A percentile compares a stretch with the other conserved stretches of the same genome.
These are phyloP conservation scores for Hippolais icterina DNA, from an alignment of 2,113 vertebrate genomes.

Conservation along the genomic window DNA sequence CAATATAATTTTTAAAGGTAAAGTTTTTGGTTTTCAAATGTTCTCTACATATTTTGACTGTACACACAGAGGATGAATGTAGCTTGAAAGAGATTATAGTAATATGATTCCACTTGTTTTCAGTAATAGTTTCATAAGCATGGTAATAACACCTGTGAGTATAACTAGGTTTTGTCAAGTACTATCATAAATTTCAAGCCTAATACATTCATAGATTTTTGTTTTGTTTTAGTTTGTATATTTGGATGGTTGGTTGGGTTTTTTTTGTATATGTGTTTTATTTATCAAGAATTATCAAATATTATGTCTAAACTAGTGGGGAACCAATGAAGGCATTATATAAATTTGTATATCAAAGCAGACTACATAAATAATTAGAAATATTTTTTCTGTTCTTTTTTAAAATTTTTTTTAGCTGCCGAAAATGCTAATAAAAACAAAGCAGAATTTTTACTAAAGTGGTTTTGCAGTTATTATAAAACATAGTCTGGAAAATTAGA, in stretches of 20 bases:
- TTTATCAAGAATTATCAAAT: background rate
- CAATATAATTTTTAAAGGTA: background rate
- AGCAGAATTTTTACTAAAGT: background rate
- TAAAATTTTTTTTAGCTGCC: background rate
- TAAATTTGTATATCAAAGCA: background rate
- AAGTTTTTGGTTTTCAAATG: background rate
- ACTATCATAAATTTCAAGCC: background rate
- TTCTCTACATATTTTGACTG: background rate
- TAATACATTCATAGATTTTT: background rate
- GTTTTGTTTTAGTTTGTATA: background rate
- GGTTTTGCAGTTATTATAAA: background rate
- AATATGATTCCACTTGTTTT: background rate
- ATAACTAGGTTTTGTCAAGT: background rate
- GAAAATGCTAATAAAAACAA: background rate
- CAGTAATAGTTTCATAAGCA: background rate
- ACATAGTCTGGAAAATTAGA: background rate
- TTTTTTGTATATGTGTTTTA: background rate
- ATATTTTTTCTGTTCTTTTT: background rate
- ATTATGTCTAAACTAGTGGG: background rate
- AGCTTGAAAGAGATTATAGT: background rate
- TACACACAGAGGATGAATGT: background rate
- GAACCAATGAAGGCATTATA: background rate
- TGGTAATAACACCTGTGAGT: background rate
- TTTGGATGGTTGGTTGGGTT: rapidly evolving
- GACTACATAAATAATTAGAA: background rate